Evolutionary conservation across 2,113 vertebrate genomes (phyloP).

Genomic region (Hyperoodon ampullatus): DNA sequence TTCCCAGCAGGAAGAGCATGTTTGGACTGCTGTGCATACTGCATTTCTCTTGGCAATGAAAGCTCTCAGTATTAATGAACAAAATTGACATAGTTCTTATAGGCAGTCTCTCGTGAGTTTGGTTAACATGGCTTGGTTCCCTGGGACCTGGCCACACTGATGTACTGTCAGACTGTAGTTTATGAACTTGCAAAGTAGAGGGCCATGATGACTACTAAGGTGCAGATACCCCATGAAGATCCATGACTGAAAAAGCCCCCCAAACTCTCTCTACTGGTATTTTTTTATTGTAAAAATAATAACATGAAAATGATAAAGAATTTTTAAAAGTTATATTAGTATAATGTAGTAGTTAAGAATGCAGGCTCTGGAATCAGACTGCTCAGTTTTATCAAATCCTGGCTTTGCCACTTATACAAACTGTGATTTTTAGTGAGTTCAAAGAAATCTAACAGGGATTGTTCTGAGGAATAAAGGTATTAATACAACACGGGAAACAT

Average conservation of each 20-base stretch:
- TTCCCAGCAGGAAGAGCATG: constrained; percentile 26
- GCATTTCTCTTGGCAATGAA: constrained; percentile 37
- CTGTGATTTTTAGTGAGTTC: not conserved
- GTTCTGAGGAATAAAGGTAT: not conserved
- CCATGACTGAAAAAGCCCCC: not conserved
- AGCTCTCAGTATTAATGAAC: not conserved
- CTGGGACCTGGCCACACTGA: not conserved
- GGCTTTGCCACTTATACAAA: not conserved
- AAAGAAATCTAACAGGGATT: not conserved
- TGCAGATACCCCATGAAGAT: not conserved
- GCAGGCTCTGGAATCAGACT: not conserved
- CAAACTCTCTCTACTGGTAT: not conserved
- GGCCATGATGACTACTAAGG: not conserved
- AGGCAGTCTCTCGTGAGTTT: constrained; percentile 33
- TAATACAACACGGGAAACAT: not conserved
- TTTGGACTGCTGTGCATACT: not conserved
- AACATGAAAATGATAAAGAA: not conserved
- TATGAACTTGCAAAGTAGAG: not conserved
- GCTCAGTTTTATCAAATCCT: not conserved
- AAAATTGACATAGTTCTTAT: constrained; percentile 6
- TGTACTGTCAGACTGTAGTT: not conserved
- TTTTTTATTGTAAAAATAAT: constrained; percentile 16
- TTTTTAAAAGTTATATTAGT: not conserved
- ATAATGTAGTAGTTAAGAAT: not conserved
- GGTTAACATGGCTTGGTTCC: not conserved